Evolutionary conservation across 2,888 invertebrate genomes (phyloP).

Genomic region (Trypoxylon attenuatum): DNA sequence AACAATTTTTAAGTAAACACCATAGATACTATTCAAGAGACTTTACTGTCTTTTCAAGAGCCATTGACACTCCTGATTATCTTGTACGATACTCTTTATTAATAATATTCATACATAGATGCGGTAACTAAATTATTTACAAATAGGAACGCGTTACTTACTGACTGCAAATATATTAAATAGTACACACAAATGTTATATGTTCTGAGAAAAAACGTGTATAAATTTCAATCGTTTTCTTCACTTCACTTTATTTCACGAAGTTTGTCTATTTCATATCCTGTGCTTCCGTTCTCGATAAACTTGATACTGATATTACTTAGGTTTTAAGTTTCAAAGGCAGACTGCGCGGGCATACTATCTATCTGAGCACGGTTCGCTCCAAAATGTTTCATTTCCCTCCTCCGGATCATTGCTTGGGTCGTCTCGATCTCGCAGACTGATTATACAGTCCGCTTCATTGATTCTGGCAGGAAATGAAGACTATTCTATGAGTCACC

Average conservation of each 20-base stretch:
- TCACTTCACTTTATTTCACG: background rate
- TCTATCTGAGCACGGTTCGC: conserved; percentile 8
- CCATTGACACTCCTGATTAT: too few species aligned
- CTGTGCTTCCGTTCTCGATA: conserved; percentile 25
- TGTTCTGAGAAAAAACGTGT: background rate
- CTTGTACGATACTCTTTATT: too few species aligned
- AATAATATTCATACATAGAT: too few species aligned
- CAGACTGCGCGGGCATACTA: background rate
- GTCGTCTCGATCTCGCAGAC: conserved; percentile 1
- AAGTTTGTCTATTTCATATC: conserved; percentile 18
- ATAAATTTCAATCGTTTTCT: too few species aligned
- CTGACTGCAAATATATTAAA: conserved; percentile 17
- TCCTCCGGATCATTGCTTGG: background rate
- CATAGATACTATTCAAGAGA: too few species aligned
- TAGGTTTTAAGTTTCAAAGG: conserved; percentile 17
- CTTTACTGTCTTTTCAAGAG: too few species aligned
- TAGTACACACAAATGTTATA: background rate
- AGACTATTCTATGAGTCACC: too few species aligned
- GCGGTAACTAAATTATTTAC: too few species aligned
- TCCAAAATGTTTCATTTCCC: conserved; percentile 13
- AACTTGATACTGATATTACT: conserved; percentile 14
- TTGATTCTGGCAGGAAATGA: background rate
- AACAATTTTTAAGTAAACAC: too few species aligned
- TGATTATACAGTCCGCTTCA: background rate
- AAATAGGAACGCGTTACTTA: conserved; percentile 13